Percentiles rank a stretch among this genome's conserved stretches.
Conservation (phyloP, 2,888 invertebrate genomes). For the Aricia artaxerxes region DNA sequence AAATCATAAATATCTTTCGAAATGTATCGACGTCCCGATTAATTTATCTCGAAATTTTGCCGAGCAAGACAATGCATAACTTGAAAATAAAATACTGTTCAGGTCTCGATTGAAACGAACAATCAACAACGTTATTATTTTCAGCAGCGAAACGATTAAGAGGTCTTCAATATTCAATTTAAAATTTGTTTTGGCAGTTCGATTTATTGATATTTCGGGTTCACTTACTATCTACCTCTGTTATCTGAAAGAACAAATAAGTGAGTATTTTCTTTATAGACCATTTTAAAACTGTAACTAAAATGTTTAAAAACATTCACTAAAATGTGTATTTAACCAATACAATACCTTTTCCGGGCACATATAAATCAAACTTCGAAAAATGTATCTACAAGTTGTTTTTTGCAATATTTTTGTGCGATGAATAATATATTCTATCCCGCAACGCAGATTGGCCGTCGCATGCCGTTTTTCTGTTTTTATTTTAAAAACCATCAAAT, state of each 20-base stretch:
- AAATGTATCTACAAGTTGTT: constrained; percentile 9
- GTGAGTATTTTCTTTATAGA: background rate
- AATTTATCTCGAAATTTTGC: constrained; percentile 6
- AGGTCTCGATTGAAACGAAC: background rate
- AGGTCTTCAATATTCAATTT: constrained; percentile 28
- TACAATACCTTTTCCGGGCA: background rate
- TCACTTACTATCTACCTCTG: background rate
- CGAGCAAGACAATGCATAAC: constrained; percentile 17
- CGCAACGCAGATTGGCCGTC: constrained; percentile 9
- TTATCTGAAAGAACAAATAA: background rate
- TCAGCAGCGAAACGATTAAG: constrained; percentile 17
- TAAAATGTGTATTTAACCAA: background rate
- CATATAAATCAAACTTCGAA: constrained; percentile 7
- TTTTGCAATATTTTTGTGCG: constrained; percentile 10
- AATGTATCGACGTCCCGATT: background rate
- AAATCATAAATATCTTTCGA: constrained; percentile 3
- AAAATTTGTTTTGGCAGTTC: constrained; percentile 21
- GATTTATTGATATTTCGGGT: background rate
- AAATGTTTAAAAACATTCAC: background rate
- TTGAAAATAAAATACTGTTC: constrained; percentile 15
- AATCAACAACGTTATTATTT: constrained; percentile 24
- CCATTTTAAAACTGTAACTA: background rate
- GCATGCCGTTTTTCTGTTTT: constrained; percentile 13
- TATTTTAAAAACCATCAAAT: constrained; percentile 12
- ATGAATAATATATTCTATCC: constrained; percentile 17